A percentile compares a stretch with the other conserved stretches of the same genome.
These are phyloP conservation scores for Acanthoscelides obtectus DNA, from an alignment of 2,888 invertebrate species.

Conservation along the genomic window DNA sequence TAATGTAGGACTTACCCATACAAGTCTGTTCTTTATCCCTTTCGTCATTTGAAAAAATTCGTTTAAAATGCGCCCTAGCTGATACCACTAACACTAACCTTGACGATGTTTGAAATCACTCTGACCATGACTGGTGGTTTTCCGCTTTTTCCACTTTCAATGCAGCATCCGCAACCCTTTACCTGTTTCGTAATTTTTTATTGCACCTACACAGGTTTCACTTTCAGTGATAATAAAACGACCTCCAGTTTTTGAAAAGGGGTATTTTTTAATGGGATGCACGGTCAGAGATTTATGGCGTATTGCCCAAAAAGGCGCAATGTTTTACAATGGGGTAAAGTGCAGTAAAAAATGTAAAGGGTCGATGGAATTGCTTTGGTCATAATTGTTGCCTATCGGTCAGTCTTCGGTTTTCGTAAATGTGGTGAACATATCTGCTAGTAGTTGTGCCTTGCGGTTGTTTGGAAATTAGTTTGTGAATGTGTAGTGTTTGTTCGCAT, in stretches of 20 bases:
- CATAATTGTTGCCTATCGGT: background rate
- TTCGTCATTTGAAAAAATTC: background rate
- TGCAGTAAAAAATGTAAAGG: background rate
- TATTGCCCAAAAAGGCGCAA: background rate
- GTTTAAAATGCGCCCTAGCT: background rate
- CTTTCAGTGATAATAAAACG: conserved; percentile 26
- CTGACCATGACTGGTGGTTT: conserved; percentile 46
- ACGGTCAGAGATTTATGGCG: background rate
- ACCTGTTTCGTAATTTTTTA: conserved; percentile 24
- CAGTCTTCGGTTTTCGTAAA: background rate
- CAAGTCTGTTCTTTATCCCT: background rate
- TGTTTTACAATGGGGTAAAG: background rate
- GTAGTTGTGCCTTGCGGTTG: background rate
- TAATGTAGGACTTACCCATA: background rate
- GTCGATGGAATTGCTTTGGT: background rate
- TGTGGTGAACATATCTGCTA: background rate
- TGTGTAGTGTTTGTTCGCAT: background rate
- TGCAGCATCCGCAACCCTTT: conserved; percentile 34
- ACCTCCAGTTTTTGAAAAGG: background rate
- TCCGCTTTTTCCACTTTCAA: conserved; percentile 31
- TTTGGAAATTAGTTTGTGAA: background rate
- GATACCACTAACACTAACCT: conserved; percentile 23
- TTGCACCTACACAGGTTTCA: conserved; percentile 38
- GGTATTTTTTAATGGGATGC: background rate
- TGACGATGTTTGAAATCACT: conserved; percentile 31